phyloP scores from a whole-genome alignment of 2,797 vertebrate genomes.

The Prionace glauca region DNA sequence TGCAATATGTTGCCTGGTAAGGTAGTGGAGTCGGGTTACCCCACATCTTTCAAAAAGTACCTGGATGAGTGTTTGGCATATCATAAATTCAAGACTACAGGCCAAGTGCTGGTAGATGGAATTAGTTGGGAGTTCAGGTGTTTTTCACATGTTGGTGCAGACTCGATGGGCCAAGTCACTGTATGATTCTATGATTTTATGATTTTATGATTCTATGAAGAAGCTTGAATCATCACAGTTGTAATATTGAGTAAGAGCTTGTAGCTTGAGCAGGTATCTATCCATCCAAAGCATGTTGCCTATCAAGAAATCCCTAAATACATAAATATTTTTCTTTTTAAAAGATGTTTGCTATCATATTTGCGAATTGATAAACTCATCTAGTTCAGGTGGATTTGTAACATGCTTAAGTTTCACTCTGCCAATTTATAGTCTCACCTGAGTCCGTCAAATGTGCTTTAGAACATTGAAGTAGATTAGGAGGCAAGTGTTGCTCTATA shows the following conservation, averaged over 20 bases:
- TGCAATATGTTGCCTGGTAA: no score
- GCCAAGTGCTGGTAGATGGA: no score
- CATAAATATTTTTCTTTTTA: background rate
- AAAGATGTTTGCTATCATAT: background rate
- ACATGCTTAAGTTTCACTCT: background rate
- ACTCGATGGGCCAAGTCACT: no score
- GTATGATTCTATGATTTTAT: no score
- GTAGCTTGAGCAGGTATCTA: background rate
- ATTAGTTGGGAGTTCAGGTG: no score
- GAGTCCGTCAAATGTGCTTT: background rate
- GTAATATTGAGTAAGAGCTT: background rate
- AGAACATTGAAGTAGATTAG: background rate
- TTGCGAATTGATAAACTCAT: background rate
- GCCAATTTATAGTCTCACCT: background rate
- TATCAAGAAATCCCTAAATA: background rate
- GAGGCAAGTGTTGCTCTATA: background rate
- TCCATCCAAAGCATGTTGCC: background rate
- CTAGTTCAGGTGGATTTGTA: background rate
- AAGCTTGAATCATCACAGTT: background rate
- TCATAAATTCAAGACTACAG: no score
- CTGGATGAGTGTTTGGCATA: no score
- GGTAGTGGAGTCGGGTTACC: no score
- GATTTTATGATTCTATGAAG: background rate
- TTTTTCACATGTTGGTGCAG: no score
- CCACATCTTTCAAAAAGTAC: no score